A percentile compares a stretch with the other conserved stretches of the same genome.
phyloP scores from a whole-genome alignment of 2,888 invertebrate genomes.

The Caenorhabditis angaria region DNA sequence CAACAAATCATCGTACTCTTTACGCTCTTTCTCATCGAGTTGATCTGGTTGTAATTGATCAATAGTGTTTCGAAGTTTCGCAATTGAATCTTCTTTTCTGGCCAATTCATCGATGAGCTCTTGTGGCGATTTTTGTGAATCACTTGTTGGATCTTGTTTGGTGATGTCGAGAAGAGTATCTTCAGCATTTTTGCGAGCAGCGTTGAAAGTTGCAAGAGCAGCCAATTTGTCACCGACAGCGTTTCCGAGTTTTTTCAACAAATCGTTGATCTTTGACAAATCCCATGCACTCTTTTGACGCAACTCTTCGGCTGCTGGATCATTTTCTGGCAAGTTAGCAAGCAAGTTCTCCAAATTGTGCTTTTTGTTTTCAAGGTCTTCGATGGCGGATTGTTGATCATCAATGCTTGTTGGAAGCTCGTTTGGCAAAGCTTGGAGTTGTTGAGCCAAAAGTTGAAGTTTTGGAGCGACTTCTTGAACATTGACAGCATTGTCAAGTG shows the following conservation, averaged over 20 bases:
- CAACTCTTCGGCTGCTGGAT: conserved; percentile 41
- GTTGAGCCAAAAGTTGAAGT: conserved; percentile 32
- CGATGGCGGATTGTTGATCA: conserved; percentile 43
- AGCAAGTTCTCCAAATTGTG: conserved; percentile 42
- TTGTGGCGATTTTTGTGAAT: conserved; percentile 22
- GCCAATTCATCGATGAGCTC: conserved; percentile 33
- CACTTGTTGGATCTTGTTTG: conserved; percentile 12
- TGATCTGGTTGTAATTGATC: conserved; percentile 33
- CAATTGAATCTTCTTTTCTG: conserved; percentile 34
- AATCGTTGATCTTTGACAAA: conserved; percentile 46
- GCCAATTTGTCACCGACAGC: conserved; percentile 56
- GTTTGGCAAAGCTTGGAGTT: conserved; percentile 35
- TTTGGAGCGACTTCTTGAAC: conserved; percentile 41
- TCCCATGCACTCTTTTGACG: conserved; percentile 47
- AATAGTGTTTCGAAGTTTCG: conserved; percentile 34
- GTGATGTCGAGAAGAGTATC: conserved; percentile 47
- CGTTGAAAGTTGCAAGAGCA: conserved; percentile 55
- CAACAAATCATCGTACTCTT: conserved; percentile 48
- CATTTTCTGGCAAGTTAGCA: conserved; percentile 32
- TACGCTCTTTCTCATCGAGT: conserved; percentile 46
- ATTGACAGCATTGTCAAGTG: conserved; percentile 28
- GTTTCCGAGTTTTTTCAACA: conserved; percentile 44
- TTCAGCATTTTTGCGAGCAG: conserved; percentile 54
- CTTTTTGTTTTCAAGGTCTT: conserved; percentile 39
- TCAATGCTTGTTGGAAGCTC: conserved; percentile 28